A percentile compares a stretch with the other conserved stretches of the same genome.
phyloP scores from a whole-genome alignment of 2,113 vertebrate species.

The Labeo catla region DNA sequence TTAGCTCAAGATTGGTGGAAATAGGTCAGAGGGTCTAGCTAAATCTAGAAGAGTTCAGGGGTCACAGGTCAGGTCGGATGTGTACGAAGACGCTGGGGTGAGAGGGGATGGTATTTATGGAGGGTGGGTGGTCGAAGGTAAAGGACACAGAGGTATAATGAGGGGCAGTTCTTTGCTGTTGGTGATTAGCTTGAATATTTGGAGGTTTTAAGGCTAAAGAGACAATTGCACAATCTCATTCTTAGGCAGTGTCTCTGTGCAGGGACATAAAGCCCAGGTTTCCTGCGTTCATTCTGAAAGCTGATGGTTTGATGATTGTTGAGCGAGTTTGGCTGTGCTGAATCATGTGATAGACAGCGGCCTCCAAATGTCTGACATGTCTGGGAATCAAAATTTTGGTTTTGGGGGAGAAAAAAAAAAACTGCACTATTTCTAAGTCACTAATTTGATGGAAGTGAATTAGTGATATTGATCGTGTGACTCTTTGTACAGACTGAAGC shows the following conservation, averaged over 20 bases:
- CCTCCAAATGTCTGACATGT: neutral
- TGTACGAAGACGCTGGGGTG: constrained; percentile 1
- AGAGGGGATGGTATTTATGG: neutral
- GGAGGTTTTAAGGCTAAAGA: constrained; percentile 12
- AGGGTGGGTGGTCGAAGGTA: constrained; percentile 3
- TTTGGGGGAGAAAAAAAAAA: neutral
- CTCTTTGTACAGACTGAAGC: constrained; percentile 5
- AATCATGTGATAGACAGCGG: neutral
- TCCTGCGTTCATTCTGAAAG: constrained; percentile 8
- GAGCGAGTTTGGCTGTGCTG: neutral
- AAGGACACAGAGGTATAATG: constrained; percentile 12
- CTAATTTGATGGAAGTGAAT: neutral
- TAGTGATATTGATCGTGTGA: constrained; percentile 2
- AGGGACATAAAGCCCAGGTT: neutral
- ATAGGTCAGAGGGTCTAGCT: neutral
- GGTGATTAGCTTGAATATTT: constrained; percentile 33
- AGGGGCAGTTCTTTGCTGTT: constrained; percentile 35
- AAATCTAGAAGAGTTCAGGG: neutral
- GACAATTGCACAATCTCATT: neutral
- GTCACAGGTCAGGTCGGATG: constrained; percentile 19
- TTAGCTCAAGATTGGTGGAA: constrained; percentile 1
- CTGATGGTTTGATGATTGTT: neutral
- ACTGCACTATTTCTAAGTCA: neutral
- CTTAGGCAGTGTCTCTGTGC: constrained; percentile 33
- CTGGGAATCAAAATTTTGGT: neutral